A percentile compares a stretch with the other conserved stretches of the same genome.
phyloP scores from a whole-genome alignment of 1,140 invertebrate species.

The Lepidurus packardi region DNA sequence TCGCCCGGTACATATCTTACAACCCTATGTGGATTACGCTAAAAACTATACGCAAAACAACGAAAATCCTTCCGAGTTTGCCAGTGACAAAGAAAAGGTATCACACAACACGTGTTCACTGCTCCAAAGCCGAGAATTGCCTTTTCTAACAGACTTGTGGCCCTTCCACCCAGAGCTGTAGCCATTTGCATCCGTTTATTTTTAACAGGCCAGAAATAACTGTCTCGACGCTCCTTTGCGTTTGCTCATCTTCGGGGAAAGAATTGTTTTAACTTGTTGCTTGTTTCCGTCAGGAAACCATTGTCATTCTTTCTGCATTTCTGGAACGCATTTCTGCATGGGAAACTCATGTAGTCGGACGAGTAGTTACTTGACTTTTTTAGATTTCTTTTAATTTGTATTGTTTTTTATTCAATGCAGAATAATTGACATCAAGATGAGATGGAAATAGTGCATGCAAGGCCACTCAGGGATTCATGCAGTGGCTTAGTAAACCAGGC shows the following conservation, averaged over 20 bases:
- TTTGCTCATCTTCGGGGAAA: neutral
- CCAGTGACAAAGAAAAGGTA: neutral
- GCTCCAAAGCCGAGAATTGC: too few species aligned
- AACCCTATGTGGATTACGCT: neutral
- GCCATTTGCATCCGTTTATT: neutral
- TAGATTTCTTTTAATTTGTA: neutral
- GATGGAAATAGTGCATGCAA: neutral
- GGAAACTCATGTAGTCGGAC: neutral
- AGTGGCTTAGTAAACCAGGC: too few species aligned
- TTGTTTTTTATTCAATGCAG: slow-evolving; percentile 23
- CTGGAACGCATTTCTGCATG: neutral
- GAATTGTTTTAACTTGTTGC: neutral
- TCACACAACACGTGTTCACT: too few species aligned
- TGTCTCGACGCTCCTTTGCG: neutral
- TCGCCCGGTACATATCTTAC: neutral
- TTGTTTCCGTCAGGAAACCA: neutral
- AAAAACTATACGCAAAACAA: neutral
- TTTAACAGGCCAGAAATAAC: slow-evolving; percentile 16
- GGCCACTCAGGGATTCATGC: too few species aligned
- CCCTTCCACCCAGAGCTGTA: neutral
- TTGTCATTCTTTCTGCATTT: neutral
- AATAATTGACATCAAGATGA: neutral
- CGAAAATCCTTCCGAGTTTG: neutral
- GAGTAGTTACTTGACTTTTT: too few species aligned
- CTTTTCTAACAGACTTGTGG: neutral